Evolutionary conservation across 2,888 invertebrate genomes (phyloP).

Genomic region (Melikaiella ostensackeni): DNA sequence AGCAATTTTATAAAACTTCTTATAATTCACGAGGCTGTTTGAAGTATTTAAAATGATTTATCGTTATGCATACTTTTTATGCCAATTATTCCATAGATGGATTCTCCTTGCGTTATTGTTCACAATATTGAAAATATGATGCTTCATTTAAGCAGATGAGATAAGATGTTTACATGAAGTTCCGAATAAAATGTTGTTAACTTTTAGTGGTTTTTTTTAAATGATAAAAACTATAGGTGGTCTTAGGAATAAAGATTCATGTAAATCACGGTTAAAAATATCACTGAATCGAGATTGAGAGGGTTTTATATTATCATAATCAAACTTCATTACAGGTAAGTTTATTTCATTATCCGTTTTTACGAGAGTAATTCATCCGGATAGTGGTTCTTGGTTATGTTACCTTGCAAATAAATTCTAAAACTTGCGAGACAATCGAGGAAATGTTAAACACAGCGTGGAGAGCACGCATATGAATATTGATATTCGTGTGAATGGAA

Average conservation of each 20-base stretch:
- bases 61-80: background rate
- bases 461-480: constrained; percentile 26
- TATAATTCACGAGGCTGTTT: background rate
- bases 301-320: too few species aligned
- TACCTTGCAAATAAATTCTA: background rate
- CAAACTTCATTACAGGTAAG: too few species aligned
- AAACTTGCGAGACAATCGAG: background rate
- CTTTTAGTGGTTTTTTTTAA: too few species aligned
- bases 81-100: background rate
- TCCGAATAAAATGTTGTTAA: too few species aligned
- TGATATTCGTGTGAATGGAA: constrained; percentile 54
- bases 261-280: background rate
- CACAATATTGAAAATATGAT: background rate
- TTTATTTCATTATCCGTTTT: background rate
- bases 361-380: background rate
- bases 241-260: background rate
- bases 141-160: too few species aligned
- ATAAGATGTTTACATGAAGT: too few species aligned
- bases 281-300: background rate
- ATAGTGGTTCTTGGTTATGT: background rate
- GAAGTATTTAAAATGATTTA: background rate
- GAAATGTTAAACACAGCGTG: background rate
- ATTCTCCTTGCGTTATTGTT: background rate
- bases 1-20: background rate
- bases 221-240: too few species aligned